Evolutionary conservation across 2,888 invertebrate species (phyloP), one percentile per base, ranked within the genome.

Genomic region (Troides helena): DNA sequence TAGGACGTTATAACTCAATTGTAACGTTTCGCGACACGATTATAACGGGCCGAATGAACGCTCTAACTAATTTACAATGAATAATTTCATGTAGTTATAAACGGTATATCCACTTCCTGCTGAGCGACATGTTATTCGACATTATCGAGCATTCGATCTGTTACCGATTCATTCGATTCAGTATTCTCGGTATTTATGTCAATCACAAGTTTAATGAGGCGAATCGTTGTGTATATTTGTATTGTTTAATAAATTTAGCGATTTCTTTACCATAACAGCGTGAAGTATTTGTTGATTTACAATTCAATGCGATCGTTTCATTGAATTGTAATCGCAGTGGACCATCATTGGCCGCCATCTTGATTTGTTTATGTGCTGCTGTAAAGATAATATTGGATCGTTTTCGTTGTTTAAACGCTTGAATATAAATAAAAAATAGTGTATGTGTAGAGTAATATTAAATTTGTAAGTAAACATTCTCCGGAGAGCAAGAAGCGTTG

Each of bases 1-100:
- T 62, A 57, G 63, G 59, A 25, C 39, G 63, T 68, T 63, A 59
- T 63, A 63, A 68, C 63, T 63, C 59, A 68, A 68, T 68, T 68
- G 50, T 36, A 58, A 17, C 50, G 46, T 59, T 46, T 56, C 23
- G n/a, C 57, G 36, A 23, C 39, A 36, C 57, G 58, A 25, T 46
- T 30, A 30, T 23, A 62, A 14, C 57, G 6, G 25, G 63, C 50
- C 59, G 30, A 59, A 64, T 63, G 36, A 68, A 68, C 59, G 68
- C 63, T 62, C 30, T 30, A 23, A 14, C 2, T 46, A 46, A 68
- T 63, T 67, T 36, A 46, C 18, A 53, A 68, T 67, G 62, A 57
- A n/a, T 62, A 62, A 67, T 67, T 67, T 56, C 56, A 56, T 65
- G 30, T 50, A 17, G 50, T 50, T 50, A 17, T 50, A 50, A 50